phyloP scores from a whole-genome alignment of 2,888 invertebrate genomes.

The Pollenia griseotomentosa region DNA sequence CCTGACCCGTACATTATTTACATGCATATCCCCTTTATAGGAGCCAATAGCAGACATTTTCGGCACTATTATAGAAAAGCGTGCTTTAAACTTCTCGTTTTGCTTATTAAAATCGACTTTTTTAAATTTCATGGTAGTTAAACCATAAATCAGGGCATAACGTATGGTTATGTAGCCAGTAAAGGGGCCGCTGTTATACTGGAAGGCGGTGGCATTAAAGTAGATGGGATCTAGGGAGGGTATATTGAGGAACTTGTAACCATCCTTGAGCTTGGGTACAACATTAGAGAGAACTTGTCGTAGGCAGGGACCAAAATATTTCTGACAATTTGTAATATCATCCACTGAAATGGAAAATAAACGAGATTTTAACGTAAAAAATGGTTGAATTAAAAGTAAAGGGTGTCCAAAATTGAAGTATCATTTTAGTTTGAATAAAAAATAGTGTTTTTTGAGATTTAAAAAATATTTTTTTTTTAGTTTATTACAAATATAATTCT shows the following conservation, averaged over 20 bases:
- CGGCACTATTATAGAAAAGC: conserved; percentile 85
- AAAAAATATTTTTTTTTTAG: too few relatives aligned
- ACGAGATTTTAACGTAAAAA: not conserved
- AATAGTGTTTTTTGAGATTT: too few relatives aligned
- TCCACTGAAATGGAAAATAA: conserved; percentile 57
- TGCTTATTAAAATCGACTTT: conserved; percentile 85
- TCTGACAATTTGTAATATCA: conserved; percentile 63
- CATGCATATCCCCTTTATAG: conserved; percentile 87
- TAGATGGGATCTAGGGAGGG: conserved; percentile 82
- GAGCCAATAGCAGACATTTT: conserved; percentile 85
- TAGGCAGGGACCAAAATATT: conserved; percentile 64
- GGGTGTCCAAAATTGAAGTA: too few relatives aligned
- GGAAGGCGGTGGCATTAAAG: conserved; percentile 79
- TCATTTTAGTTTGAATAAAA: too few relatives aligned
- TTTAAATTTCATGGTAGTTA: conserved; percentile 85
- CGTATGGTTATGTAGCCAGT: conserved; percentile 83
- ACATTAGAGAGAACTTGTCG: conserved; percentile 59
- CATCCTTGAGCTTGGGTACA: conserved; percentile 78
- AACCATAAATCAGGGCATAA: conserved; percentile 86
- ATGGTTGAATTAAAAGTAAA: not conserved
- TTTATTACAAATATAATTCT: too few relatives aligned
- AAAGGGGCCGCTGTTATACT: conserved; percentile 80
- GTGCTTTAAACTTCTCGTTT: conserved; percentile 74
- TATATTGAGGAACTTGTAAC: conserved; percentile 80
- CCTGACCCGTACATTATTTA: conserved; percentile 86